A percentile compares a stretch with the other conserved stretches of the same genome.
Conservation (phyloP, 2,888 invertebrate genomes). For the Phengaris arion region DNA sequence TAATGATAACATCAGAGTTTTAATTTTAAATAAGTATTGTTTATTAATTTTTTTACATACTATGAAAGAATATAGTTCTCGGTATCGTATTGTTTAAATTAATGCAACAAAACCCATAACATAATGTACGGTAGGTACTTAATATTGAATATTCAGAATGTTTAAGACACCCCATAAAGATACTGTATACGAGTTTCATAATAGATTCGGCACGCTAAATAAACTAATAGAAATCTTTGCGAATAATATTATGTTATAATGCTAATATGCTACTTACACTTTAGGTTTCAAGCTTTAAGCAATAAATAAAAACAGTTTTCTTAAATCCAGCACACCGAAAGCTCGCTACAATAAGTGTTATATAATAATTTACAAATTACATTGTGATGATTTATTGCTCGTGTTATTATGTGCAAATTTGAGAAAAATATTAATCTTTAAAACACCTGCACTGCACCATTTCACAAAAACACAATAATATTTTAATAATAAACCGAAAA, state of each 20-base stretch:
- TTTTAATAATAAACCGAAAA: background rate
- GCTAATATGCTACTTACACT: slow-evolving; percentile 48
- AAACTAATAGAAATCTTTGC: background rate
- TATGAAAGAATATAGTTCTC: no score
- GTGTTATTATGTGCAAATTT: slow-evolving; percentile 70
- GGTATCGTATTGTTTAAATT: no score
- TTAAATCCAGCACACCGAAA: slow-evolving; percentile 51
- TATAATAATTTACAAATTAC: slow-evolving; percentile 65
- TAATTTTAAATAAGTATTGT: no score
- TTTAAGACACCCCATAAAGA: no score
- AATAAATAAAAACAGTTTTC: slow-evolving; percentile 36
- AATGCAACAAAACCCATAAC: no score
- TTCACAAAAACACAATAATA: slow-evolving; percentile 47
- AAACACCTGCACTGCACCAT: slow-evolving; percentile 69
- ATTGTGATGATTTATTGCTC: slow-evolving; percentile 70
- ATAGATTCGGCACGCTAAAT: no score
- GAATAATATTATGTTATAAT: background rate
- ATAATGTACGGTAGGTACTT: no score
- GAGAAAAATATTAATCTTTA: slow-evolving; percentile 62
- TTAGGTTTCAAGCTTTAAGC: slow-evolving; percentile 60
- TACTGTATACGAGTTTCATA: background rate
- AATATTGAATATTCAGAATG: no score
- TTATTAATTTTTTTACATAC: no score
- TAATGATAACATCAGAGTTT: no score
- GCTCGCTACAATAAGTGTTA: slow-evolving; percentile 62